Evolutionary conservation across 2,888 invertebrate genomes (phyloP), one percentile per base, ranked within the genome.

Genomic region (Caenorhabditis imperialis): DNA sequence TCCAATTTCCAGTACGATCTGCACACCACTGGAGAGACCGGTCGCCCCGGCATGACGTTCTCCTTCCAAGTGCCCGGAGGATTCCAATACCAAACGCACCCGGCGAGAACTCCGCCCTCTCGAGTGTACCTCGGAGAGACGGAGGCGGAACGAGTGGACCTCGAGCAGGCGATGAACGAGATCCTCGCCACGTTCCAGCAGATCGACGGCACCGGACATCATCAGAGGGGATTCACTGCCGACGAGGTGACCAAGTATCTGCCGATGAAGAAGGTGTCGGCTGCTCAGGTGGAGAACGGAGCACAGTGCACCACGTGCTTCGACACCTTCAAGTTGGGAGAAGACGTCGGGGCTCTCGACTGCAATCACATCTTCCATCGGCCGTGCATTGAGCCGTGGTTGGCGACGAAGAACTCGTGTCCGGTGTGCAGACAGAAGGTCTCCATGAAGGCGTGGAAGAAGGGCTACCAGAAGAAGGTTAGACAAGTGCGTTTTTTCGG

Each of bases 251-350:
- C 4, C 6, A 22, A 53, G 27, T 63, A 60, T 42, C 48, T 75
- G 3, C 75, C 75, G 18, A 63, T 75, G 63, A 54, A 44, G n/a
- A 70, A 70, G 23, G 75, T 81, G 10, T 7, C 6, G 10, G 30
- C 30, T 6, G 48, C 63, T 20, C 81, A 83, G 12, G 77, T 83
- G 6, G 78, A 81, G 23, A 77, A 81, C 42, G 72, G 71, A 5
- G 72, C 69, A 0, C 82, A 83, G 65, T 83, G 83, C 61, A 75
- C 81, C 12, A 81, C 80, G 4, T 83, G 83, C 63, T 79, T 83
- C 48, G 83, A 82, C 20, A 74, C 62, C 1, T 83, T 79, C 73
- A 72, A 65, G 12, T 37, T 77, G 18, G 77, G 77, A 35, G 82
- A 81, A 33, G 48, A 67, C 6, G 82, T 81, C 23, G 77, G 74